phyloP scores from a whole-genome alignment of 2,888 invertebrate genomes.

The Exocentrus adspersus region DNA sequence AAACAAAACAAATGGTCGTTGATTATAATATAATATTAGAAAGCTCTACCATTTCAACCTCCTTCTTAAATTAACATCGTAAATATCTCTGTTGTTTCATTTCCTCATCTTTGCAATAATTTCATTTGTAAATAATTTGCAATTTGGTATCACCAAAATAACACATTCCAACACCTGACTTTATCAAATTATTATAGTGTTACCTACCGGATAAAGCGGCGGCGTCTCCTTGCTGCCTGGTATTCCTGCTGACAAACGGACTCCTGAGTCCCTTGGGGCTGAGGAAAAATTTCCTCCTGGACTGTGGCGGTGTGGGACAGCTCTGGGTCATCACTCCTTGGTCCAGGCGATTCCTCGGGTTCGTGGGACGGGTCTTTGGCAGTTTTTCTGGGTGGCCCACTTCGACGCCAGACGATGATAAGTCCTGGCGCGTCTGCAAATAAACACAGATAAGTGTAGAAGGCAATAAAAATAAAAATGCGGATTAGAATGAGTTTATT shows the following conservation, averaged over 20 bases:
- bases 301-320: conserved; percentile 84
- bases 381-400: conserved; percentile 67
- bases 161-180: too few relatives aligned
- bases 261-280: conserved; percentile 83
- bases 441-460: conserved; percentile 12
- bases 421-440: conserved; percentile 52
- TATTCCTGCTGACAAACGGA: conserved; percentile 73
- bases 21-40: too few relatives aligned
- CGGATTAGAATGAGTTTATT: too few relatives aligned
- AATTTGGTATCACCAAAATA: too few relatives aligned
- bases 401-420: conserved; percentile 51
- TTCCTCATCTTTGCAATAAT: too few relatives aligned
- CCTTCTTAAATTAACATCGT: too few relatives aligned
- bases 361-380: conserved; percentile 70
- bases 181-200: too few relatives aligned
- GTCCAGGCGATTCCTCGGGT: conserved; percentile 57
- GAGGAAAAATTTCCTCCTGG: conserved; percentile 81
- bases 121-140: too few relatives aligned
- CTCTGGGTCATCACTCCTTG: conserved; percentile 74
- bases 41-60: too few relatives aligned
- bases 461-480: neutral
- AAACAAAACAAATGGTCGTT: too few relatives aligned
- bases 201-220: conserved; percentile 75
- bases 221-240: conserved; percentile 67
- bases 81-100: too few relatives aligned